These are phyloP conservation scores for Venustoraphidia nigricollis DNA, from an alignment of 2,888 invertebrate genomes.

Conservation along the genomic window DNA sequence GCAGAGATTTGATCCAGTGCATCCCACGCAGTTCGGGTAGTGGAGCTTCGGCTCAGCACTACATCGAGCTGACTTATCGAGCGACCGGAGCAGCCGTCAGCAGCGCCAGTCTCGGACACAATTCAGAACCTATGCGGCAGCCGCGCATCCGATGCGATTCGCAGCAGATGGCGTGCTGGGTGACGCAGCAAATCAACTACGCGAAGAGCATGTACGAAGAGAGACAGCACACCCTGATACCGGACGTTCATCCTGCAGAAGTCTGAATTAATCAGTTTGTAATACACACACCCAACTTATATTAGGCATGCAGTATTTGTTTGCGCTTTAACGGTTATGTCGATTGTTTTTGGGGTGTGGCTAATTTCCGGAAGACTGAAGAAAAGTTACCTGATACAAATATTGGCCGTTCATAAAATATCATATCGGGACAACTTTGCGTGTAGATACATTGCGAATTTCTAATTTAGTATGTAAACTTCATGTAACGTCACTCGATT, in stretches of 20 bases:
- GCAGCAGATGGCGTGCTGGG: conserved; percentile 50
- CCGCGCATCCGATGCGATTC: conserved; percentile 68
- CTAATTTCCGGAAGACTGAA: too few species aligned
- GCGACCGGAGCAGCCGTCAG: conserved; percentile 31
- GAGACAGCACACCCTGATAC: conserved; percentile 51
- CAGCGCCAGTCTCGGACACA: conserved; percentile 23
- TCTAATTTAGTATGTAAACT: too few species aligned
- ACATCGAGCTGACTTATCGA: conserved; percentile 54
- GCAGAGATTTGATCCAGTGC: conserved; percentile 49
- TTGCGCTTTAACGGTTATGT: too few species aligned
- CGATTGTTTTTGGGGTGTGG: too few species aligned
- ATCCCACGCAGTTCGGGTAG: conserved; percentile 30
- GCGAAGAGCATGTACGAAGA: conserved; percentile 78
- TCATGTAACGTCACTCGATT: too few species aligned
- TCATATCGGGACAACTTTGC: too few species aligned
- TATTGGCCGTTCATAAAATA: too few species aligned
- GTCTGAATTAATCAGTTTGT: too few species aligned
- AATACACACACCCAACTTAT: too few species aligned
- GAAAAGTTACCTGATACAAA: too few species aligned
- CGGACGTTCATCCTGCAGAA: conserved; percentile 13
- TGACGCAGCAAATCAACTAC: conserved; percentile 72
- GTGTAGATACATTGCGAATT: too few species aligned
- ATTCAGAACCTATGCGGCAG: conserved; percentile 40
- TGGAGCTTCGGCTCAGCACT: conserved; percentile 33
- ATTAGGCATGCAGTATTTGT: too few species aligned